Conservation (phyloP, 2,797 vertebrate genomes). For the Ambastaia sidthimunki region DNA sequence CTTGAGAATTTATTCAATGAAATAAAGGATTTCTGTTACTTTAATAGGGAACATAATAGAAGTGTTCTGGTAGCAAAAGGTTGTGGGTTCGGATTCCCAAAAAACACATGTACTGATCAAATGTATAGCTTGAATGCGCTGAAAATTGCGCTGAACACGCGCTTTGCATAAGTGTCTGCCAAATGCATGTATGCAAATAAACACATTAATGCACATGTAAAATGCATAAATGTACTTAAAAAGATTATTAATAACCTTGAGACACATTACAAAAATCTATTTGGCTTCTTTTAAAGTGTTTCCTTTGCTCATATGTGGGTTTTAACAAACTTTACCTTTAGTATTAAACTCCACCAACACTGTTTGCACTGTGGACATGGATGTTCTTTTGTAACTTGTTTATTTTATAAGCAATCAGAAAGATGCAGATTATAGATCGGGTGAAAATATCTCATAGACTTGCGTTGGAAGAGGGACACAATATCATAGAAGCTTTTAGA, state of each 20-base stretch:
- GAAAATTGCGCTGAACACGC: no score
- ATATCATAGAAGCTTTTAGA: no score
- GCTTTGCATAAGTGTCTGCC: no score
- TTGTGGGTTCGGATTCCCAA: no score
- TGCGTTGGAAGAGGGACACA: no score
- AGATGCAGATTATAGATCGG: not conserved
- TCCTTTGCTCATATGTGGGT: not conserved
- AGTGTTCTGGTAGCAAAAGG: no score
- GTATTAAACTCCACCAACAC: not conserved
- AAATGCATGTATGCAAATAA: no score
- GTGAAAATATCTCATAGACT: no score
- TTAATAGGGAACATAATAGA: not conserved
- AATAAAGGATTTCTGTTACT: constrained; percentile 11
- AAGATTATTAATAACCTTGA: constrained; percentile 3
- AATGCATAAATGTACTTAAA: no score
- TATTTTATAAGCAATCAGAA: not conserved
- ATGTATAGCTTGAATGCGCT: no score
- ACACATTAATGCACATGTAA: no score
- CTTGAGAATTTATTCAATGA: constrained; percentile 10
- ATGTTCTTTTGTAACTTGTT: not conserved
- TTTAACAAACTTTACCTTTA: not conserved
- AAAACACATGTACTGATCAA: no score
- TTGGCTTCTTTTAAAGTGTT: not conserved
- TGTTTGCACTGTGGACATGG: not conserved
- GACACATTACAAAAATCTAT: not conserved